phyloP scores from a whole-genome alignment of 1,140 invertebrate genomes.

The Patella vulgata region DNA sequence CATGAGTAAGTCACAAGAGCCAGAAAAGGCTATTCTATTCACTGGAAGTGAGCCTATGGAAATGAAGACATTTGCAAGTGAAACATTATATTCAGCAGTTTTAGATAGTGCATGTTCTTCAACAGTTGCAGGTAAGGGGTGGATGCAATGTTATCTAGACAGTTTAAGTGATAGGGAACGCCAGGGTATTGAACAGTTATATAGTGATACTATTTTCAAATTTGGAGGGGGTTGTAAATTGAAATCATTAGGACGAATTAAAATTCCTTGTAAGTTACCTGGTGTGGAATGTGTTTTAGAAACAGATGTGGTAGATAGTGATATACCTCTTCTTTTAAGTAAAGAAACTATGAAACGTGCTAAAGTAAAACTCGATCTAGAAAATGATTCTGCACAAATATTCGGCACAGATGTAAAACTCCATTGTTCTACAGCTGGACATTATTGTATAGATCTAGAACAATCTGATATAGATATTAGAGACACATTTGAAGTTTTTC shows the following conservation, averaged over 20 bases:
- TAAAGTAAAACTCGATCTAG: not conserved
- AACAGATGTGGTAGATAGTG: not conserved
- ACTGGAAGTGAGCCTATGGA: too few species aligned
- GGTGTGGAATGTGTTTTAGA: not conserved
- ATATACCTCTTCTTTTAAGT: not conserved
- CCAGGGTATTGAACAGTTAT: too few species aligned
- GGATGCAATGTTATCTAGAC: too few species aligned
- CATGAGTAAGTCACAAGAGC: too few species aligned
- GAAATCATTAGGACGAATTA: not conserved
- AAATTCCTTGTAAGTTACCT: not conserved
- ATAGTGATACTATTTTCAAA: too few species aligned
- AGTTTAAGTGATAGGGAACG: too few species aligned
- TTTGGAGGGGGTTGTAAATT: not conserved
- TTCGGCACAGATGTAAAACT: not conserved
- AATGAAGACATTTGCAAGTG: too few species aligned
- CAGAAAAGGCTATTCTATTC: too few species aligned
- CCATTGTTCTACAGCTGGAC: not conserved
- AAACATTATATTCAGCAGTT: slow-evolving; percentile 9
- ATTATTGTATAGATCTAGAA: not conserved
- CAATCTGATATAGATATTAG: not conserved
- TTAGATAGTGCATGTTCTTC: slow-evolving; percentile 2
- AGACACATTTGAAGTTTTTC: not conserved
- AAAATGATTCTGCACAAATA: too few species aligned
- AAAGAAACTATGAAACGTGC: not conserved
- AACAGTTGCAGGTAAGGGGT: slow-evolving; percentile 4